phyloP scores from a whole-genome alignment of 2,113 vertebrate species.

The Antigone vipio region DNA sequence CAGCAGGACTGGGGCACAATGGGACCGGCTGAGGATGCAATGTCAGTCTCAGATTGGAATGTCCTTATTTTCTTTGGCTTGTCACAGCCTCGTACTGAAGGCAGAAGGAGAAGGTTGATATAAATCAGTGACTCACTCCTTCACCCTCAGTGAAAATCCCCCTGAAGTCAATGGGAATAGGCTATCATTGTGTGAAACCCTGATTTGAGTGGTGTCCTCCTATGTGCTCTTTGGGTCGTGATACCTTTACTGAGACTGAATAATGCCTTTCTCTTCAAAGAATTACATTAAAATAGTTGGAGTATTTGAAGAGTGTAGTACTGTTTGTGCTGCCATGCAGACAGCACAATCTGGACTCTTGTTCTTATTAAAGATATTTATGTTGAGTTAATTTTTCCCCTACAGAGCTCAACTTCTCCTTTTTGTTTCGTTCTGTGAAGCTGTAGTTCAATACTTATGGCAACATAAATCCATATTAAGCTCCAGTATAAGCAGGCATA shows the following conservation, averaged over 20 bases:
- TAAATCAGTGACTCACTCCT: slow-evolving; percentile 60
- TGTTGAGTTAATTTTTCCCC: slow-evolving; percentile 46
- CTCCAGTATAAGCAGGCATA: slow-evolving; percentile 50
- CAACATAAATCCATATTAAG: slow-evolving; percentile 50
- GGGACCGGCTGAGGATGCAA: slow-evolving; percentile 51
- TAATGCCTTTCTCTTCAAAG: slow-evolving; percentile 12
- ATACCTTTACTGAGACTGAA: slow-evolving; percentile 10
- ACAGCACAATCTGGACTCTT: slow-evolving; percentile 14
- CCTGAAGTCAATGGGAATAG: slow-evolving; percentile 47
- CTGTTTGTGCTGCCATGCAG: slow-evolving; percentile 44
- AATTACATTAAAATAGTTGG: neutral
- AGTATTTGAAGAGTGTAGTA: slow-evolving; percentile 6
- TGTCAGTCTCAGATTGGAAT: slow-evolving; percentile 68
- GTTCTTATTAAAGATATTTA: slow-evolving; percentile 36
- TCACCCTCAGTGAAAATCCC: slow-evolving; percentile 13
- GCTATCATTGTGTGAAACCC: slow-evolving; percentile 29
- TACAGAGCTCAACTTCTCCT: slow-evolving; percentile 56
- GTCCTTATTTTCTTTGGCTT: slow-evolving; percentile 77
- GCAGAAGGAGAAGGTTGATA: slow-evolving; percentile 67
- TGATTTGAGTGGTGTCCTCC: slow-evolving; percentile 13
- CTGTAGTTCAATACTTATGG: slow-evolving; percentile 57
- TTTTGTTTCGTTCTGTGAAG: slow-evolving; percentile 59
- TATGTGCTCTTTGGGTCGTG: slow-evolving; percentile 33
- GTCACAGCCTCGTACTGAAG: slow-evolving; percentile 39
- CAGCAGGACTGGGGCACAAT: slow-evolving; percentile 23